Evolutionary conservation across 35 echinoderm and acorn worm genomes (phyloP).

Genomic region (Ptychodera flava): DNA sequence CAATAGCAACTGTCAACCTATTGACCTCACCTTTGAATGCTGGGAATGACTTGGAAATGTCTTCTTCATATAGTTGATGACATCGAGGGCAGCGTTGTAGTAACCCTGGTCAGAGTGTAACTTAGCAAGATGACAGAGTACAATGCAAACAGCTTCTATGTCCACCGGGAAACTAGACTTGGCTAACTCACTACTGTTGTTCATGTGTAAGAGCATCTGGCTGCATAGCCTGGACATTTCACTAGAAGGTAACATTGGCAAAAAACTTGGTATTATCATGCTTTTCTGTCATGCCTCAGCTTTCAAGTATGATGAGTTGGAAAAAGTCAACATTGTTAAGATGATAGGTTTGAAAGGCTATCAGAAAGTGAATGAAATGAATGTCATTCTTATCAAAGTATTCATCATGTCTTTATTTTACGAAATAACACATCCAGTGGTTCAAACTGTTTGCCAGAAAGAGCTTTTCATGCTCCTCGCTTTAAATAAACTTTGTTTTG

Average conservation of each 20-base stretch:
- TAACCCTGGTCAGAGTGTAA: conserved; percentile 56
- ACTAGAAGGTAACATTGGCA: conserved; percentile 9
- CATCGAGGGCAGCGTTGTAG: conserved; percentile 26
- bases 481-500: too few species aligned
- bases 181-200: conserved; percentile 7
- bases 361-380: too few species aligned
- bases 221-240: conserved; percentile 72
- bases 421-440: too few species aligned
- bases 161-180: conserved; percentile 28
- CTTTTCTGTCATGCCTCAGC: neutral
- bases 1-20: too few species aligned
- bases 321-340: too few species aligned
- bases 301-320: neutral
- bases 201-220: conserved; percentile 65
- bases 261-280: neutral
- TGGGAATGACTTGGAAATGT: conserved; percentile 46
- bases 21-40: conserved; percentile 79
- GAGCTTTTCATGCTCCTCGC: too few species aligned
- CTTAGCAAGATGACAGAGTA: conserved; percentile 72
- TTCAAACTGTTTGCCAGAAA: too few species aligned
- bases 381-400: too few species aligned
- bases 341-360: too few species aligned
- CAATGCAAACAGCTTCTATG: conserved; percentile 69
- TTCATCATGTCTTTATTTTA: too few species aligned
- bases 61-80: conserved; percentile 59